phyloP scores from a whole-genome alignment of 2,888 invertebrate genomes.

The Salpingus planirostris region DNA sequence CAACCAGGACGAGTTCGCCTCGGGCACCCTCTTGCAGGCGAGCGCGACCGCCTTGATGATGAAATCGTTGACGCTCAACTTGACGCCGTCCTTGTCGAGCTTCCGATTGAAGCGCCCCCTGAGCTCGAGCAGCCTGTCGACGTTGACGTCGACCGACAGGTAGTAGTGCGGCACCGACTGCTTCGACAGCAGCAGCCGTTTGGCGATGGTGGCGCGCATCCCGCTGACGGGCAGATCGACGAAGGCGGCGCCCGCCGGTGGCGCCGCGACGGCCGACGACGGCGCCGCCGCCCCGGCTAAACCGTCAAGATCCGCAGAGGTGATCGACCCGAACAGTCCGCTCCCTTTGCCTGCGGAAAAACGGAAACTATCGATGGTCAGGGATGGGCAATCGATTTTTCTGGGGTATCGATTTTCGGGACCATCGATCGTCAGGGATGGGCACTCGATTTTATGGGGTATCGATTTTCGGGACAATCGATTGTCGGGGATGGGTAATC shows the following conservation, averaged over 20 bases:
- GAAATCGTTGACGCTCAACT: constrained; percentile 92
- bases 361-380: not conserved
- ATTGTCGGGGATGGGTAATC: too few relatives aligned
- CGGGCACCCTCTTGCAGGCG: constrained; percentile 83
- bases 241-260: constrained; percentile 29
- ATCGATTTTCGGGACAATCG: too few relatives aligned
- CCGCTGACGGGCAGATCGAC: constrained; percentile 74
- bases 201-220: constrained; percentile 83
- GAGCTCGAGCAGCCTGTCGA: constrained; percentile 71
- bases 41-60: constrained; percentile 88
- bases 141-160: constrained; percentile 72
- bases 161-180: constrained; percentile 97
- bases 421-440: too few relatives aligned
- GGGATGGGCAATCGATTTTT: too few relatives aligned
- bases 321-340: constrained; percentile 77
- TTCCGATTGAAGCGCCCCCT: constrained; percentile 71
- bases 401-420: too few relatives aligned
- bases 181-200: constrained; percentile 80
- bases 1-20: constrained; percentile 94
- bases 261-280: constrained; percentile 9
- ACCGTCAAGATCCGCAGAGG: constrained; percentile 60
- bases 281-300: constrained; percentile 35
- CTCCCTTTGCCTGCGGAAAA: constrained; percentile 63
- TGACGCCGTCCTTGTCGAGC: constrained; percentile 69
- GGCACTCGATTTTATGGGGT: too few relatives aligned